Base-by-base conservation (phyloP, 2,888 invertebrate genomes). In the Diploptera punctata region DNA sequence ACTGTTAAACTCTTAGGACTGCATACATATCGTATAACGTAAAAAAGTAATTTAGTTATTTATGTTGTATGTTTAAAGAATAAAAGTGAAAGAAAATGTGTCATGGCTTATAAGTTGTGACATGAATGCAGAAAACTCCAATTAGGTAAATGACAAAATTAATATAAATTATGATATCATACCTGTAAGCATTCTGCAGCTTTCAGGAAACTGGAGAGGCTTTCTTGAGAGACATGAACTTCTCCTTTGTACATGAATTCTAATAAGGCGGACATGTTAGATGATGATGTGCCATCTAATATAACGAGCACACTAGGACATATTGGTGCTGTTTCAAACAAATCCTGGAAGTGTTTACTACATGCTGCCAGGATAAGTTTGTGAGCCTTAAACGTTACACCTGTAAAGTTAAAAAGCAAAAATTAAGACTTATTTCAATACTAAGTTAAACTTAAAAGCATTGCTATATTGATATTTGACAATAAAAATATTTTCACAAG, bases 221-320 rank as follows among this genome's bases (percentile, higher is more conserved):
- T 93, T 84, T 95, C 95, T 85, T 95, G 95, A 79, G 94, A 94
- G 80, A 95, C 94, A 83, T 95, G 95, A 78, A 95, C 95, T 84
- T 95, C 95, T 73, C 95, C 95, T 83, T 95, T 95, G 87, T 95
- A 95, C 95, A 95, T 95, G 84, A 95, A 95, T 84, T 95, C 95
- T 77, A 95, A 88, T 77, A 95, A 87, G 60, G 95, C 94, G 77
- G 94, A 92, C 94, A 95, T 94, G 84, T 95, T 95, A 81, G 93
- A 91, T 74, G 95, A 94, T 78, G 93, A 91, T 78, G 95, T 95
- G 77, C 95, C 95, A 84, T 95, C 95, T 83, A 95, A 86, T 81
- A 95, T 94, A 81, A 95, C 94, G 81, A 94, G 90, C 77, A 91
- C 89, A 77, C 90, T 90, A 75, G 91, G 91, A 82, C 92, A 91